Evolutionary conservation across 1,140 invertebrate genomes (phyloP).

Genomic region (Armadillidium nasatum): DNA sequence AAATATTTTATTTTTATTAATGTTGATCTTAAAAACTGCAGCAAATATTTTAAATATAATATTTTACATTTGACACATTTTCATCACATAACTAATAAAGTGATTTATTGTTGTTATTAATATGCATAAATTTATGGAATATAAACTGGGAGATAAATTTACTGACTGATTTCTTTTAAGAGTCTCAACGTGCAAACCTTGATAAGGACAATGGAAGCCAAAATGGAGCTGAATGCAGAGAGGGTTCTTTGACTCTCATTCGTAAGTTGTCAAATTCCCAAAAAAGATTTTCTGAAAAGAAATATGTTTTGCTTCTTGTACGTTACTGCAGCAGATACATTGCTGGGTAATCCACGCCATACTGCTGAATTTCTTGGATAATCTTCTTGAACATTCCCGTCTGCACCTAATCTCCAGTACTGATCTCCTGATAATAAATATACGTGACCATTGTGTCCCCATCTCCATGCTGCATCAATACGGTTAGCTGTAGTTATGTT

Average conservation of each 20-base stretch:
- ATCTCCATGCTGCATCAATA: slow-evolving; percentile 78
- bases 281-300: slow-evolving; percentile 84
- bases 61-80: too few relatives aligned
- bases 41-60: too few relatives aligned
- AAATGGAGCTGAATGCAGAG: slow-evolving; percentile 46
- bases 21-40: too few relatives aligned
- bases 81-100: too few relatives aligned
- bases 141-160: too few relatives aligned
- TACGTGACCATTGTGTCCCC: slow-evolving; percentile 65
- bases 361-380: slow-evolving; percentile 56
- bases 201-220: too few relatives aligned
- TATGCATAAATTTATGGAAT: too few relatives aligned
- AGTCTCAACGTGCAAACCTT: too few relatives aligned
- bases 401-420: slow-evolving; percentile 71
- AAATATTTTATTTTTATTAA: too few relatives aligned
- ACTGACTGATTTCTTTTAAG: too few relatives aligned
- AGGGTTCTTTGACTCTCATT: slow-evolving; percentile 72
- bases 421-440: slow-evolving; percentile 67
- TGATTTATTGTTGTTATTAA: too few relatives aligned
- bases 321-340: slow-evolving; percentile 55
- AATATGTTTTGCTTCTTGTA: slow-evolving; percentile 72
- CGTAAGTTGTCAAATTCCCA: slow-evolving; percentile 86
- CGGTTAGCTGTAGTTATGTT: not conserved
- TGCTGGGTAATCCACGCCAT: slow-evolving; percentile 54
- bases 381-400: slow-evolving; percentile 51